Conservation (phyloP, 1,140 invertebrate genomes). For the Drosophila ironensis region DNA sequence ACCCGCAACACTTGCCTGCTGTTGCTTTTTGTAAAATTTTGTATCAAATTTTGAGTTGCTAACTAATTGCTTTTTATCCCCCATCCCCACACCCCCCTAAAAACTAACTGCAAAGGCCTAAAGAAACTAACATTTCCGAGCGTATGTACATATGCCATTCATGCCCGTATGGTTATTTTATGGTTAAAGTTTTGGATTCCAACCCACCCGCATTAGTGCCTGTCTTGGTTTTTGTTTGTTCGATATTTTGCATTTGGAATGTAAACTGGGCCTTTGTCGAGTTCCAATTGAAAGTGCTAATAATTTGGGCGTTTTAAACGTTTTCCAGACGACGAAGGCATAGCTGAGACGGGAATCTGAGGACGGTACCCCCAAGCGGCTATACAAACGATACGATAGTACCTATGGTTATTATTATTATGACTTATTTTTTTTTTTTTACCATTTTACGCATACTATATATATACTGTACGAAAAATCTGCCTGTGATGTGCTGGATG, state of each 20-base stretch:
- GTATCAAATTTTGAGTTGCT: background rate
- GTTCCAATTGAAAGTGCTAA: too few species aligned
- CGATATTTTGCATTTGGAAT: background rate
- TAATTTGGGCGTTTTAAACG: too few species aligned
- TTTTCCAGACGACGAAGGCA: conserved; percentile 93
- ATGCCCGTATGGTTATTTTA: too few species aligned
- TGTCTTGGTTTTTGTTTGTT: conserved; percentile 15
- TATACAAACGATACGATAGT: conserved; percentile 23
- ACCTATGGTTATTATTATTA: conserved; percentile 30
- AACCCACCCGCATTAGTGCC: background rate
- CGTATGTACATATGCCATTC: conserved; percentile 10
- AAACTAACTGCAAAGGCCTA: conserved; percentile 23
- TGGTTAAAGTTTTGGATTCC: too few species aligned
- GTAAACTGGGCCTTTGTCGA: too few species aligned
- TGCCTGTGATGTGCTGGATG: conserved; percentile 78
- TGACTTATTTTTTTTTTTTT: conserved; percentile 4
- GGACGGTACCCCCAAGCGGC: conserved; percentile 15
- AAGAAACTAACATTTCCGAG: conserved; percentile 24
- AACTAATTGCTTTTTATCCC: conserved; percentile 8
- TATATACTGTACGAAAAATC: conserved; percentile 55
- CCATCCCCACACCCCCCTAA: background rate
- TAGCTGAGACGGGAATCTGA: conserved; percentile 96
- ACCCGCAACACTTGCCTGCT: conserved; percentile 14
- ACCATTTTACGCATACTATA: too few species aligned
- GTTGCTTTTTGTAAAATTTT: conserved; percentile 13